Conservation (phyloP, 2,888 invertebrate genomes). For the Craniophora ligustri region DNA sequence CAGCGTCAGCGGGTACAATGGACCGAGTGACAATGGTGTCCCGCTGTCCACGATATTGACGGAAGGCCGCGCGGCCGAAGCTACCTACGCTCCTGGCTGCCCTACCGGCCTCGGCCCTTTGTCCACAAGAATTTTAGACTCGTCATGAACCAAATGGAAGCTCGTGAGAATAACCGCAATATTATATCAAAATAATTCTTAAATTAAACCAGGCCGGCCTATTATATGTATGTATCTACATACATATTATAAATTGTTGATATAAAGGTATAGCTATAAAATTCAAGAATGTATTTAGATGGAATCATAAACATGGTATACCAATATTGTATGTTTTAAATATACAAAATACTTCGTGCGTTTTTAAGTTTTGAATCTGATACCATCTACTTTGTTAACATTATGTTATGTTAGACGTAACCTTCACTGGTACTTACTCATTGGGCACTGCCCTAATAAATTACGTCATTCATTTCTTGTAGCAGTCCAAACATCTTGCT, state of each 20-base stretch:
- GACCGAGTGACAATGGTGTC: slow-evolving; percentile 84
- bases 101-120: slow-evolving; percentile 69
- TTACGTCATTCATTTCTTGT: slow-evolving; percentile 48
- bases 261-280: too few species aligned
- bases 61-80: slow-evolving; percentile 71
- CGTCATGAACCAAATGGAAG: slow-evolving; percentile 81
- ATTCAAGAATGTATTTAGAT: not conserved
- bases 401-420: slow-evolving; percentile 41
- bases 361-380: slow-evolving; percentile 1
- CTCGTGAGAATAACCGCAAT: slow-evolving; percentile 75
- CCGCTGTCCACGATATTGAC: slow-evolving; percentile 87
- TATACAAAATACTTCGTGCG: slow-evolving; percentile 21
- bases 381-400: slow-evolving; percentile 19
- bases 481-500: slow-evolving; percentile 64
- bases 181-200: slow-evolving; percentile 71
- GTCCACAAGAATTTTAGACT: slow-evolving; percentile 79
- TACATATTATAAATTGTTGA: too few species aligned
- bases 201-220: slow-evolving; percentile 72
- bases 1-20: slow-evolving; percentile 79
- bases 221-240: too few species aligned
- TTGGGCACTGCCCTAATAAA: slow-evolving; percentile 65
- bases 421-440: slow-evolving; percentile 52
- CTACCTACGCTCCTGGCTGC: slow-evolving; percentile 83
- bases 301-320: slow-evolving; percentile 18
- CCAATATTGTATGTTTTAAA: slow-evolving; percentile 18